A percentile compares a stretch with the other conserved stretches of the same genome.
Evolutionary conservation across 1,140 invertebrate genomes (phyloP).

Genomic region (Drosophila varians): DNA sequence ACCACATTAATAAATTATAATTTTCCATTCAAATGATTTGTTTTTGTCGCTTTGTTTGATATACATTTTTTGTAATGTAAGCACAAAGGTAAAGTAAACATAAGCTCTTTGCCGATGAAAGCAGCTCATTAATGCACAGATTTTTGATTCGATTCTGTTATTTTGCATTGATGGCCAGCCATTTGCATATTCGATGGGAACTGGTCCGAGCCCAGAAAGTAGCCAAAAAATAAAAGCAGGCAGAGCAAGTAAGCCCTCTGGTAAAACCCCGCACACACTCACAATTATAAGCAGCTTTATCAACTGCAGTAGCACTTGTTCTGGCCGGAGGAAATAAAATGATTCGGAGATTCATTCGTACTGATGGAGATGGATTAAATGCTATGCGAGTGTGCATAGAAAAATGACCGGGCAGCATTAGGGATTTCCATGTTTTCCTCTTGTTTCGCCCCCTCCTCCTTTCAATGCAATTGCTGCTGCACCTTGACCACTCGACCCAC

Average conservation of each 20-base stretch:
- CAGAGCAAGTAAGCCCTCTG: slow-evolving; percentile 1
- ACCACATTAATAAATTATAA: too few relatives aligned
- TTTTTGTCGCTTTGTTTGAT: neutral
- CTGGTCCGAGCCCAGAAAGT: neutral
- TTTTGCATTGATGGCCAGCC: slow-evolving; percentile 2
- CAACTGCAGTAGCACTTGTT: slow-evolving; percentile 34
- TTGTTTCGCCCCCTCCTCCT: neutral
- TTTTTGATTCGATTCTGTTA: neutral
- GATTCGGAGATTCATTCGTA: slow-evolving; percentile 46
- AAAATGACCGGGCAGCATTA: slow-evolving; percentile 40
- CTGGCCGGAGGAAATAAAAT: slow-evolving; percentile 34
- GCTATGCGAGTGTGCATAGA: slow-evolving; percentile 37
- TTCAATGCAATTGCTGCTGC: slow-evolving; percentile 38
- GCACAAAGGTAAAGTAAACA: neutral
- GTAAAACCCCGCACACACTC: neutral
- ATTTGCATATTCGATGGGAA: slow-evolving; percentile 9
- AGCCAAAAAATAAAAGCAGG: neutral
- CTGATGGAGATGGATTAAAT: slow-evolving; percentile 51
- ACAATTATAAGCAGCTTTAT: slow-evolving; percentile 51
- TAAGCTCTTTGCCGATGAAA: neutral
- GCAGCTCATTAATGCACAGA: slow-evolving; percentile 13
- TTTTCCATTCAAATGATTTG: slow-evolving; percentile 18
- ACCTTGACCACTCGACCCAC: slow-evolving; percentile 10
- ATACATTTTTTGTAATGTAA: neutral
- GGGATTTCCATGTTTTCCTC: slow-evolving; percentile 15